Evolutionary conservation across 2,888 invertebrate genomes (phyloP), one percentile per base, ranked within the genome.

Genomic region (Atethmia centrago): DNA sequence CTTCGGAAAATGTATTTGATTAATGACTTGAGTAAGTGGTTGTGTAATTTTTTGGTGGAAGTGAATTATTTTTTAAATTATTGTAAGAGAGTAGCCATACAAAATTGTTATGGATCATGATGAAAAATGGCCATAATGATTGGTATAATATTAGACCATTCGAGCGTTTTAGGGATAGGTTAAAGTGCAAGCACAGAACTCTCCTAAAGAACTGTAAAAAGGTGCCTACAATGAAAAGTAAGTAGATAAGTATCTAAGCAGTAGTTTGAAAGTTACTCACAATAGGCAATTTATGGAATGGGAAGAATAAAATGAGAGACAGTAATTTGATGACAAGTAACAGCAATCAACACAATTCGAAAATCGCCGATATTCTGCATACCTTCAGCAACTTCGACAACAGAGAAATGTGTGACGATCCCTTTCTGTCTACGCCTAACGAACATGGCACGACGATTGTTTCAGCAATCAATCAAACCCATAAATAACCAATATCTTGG

Each of bases 401-500:
- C 58, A 70, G 28, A 84, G 58, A 77, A 81, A 64, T 67, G 66
- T 64, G 31, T 72, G 71, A 81, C 51, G 62, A 68, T 62, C 40
- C 49, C 67, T 53, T 71, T 82, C 64, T 74, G 71, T 84, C 74
- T 25, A 49, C 67, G 45, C 47, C 40, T 74, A 83, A 68, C 71
- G 64, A 77, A 81, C 78, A 74, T 74, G 75, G 65, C 74, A 75
- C 49, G 56, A 63, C 77, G 49, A 75, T 79, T 66, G 82, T 79
- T 77, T 85, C 83, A 85, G 69, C 85, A 85, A 80, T 85, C 87
- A 85, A 80, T 87, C 80, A 80, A 77, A 77, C 73, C 83, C 87
- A 83, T 82, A 85, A 83, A 85, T 85, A 85, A 86, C 85, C 69
- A 79, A 81, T 83, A 87, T 85, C 85, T 85, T 85, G 85, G 87